A percentile compares a stretch with the other conserved stretches of the same genome.
Conservation (phyloP, 2,888 invertebrate genomes). For the Trachelus troglodyta region DNA sequence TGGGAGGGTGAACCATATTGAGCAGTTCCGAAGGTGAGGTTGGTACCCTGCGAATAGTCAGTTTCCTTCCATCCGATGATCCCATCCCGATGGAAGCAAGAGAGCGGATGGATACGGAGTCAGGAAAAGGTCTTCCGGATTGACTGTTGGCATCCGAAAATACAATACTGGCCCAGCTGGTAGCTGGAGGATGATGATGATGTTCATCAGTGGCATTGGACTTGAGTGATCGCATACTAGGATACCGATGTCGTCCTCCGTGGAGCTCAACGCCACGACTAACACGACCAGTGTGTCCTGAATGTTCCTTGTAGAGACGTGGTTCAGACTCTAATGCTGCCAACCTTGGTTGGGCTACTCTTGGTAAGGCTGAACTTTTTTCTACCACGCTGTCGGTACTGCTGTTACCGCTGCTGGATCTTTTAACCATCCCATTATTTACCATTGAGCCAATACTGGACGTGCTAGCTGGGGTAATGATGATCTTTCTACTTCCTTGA, state of each 20-base stretch:
- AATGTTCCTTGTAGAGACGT: constrained; percentile 29
- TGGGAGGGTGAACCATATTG: constrained; percentile 86
- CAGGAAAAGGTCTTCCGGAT: constrained; percentile 67
- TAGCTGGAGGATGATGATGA: constrained; percentile 43
- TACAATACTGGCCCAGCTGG: constrained; percentile 67
- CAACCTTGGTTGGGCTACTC: constrained; percentile 18
- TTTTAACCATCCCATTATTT: constrained; percentile 35
- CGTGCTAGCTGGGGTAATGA: constrained; percentile 24
- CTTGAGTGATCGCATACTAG: constrained; percentile 56
- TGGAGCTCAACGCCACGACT: constrained; percentile 29
- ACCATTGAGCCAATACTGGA: constrained; percentile 21
- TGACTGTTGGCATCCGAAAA: constrained; percentile 74
- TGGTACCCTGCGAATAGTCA: constrained; percentile 86
- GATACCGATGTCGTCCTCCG: constrained; percentile 43
- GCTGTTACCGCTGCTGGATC: constrained; percentile 42
- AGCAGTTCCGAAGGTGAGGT: constrained; percentile 88
- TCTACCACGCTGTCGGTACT: constrained; percentile 52
- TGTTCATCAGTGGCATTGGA: constrained; percentile 44
- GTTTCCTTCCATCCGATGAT: constrained; percentile 87
- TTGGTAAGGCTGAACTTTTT: constrained; percentile 16
- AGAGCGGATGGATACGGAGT: constrained; percentile 81
- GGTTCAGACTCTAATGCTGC: constrained; percentile 19
- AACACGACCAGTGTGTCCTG: constrained; percentile 28
- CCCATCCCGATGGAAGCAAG: constrained; percentile 89
- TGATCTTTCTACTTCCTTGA: constrained; percentile 30